A percentile compares a stretch with the other conserved stretches of the same genome.
Conservation (phyloP, 2,113 vertebrate species). For the Marmota monax region DNA sequence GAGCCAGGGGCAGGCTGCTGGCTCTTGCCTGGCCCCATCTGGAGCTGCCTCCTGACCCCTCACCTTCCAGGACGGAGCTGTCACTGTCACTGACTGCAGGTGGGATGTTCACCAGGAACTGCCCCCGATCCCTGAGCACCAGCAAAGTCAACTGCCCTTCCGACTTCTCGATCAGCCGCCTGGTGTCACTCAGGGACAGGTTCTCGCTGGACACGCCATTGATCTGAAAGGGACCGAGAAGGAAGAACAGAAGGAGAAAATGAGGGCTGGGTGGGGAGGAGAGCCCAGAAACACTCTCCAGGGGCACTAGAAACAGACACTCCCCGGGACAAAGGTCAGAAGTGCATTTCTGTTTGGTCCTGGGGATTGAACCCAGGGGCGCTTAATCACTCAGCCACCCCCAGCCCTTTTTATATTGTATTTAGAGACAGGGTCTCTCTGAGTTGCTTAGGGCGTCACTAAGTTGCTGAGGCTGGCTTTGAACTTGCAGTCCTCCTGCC, state of each 20-base stretch:
- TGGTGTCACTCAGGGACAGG: slow-evolving; percentile 95
- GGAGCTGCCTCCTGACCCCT: background rate
- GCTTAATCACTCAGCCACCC: too few species aligned
- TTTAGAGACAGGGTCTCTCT: too few species aligned
- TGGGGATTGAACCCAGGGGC: too few species aligned
- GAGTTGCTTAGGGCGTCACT: too few species aligned
- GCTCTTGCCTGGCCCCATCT: background rate
- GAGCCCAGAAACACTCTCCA: slow-evolving; percentile 2
- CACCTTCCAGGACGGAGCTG: slow-evolving; percentile 94
- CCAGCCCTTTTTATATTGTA: too few species aligned
- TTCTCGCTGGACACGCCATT: slow-evolving; percentile 96
- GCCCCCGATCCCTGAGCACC: slow-evolving; percentile 92
- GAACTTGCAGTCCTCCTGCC: too few species aligned
- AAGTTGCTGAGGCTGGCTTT: too few species aligned
- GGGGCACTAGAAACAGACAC: background rate
- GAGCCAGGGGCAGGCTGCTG: background rate
- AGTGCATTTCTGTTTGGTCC: background rate
- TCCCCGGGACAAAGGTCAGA: background rate
- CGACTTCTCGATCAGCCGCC: slow-evolving; percentile 94
- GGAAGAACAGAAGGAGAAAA: background rate
- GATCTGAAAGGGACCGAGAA: slow-evolving; percentile 88
- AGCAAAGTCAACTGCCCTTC: slow-evolving; percentile 93
- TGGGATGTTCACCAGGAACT: slow-evolving; percentile 95
- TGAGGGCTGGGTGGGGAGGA: background rate
- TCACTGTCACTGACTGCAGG: slow-evolving; percentile 90